phyloP scores from a whole-genome alignment of 2,888 invertebrate species.

The Sarcophaga caerulescens region DNA sequence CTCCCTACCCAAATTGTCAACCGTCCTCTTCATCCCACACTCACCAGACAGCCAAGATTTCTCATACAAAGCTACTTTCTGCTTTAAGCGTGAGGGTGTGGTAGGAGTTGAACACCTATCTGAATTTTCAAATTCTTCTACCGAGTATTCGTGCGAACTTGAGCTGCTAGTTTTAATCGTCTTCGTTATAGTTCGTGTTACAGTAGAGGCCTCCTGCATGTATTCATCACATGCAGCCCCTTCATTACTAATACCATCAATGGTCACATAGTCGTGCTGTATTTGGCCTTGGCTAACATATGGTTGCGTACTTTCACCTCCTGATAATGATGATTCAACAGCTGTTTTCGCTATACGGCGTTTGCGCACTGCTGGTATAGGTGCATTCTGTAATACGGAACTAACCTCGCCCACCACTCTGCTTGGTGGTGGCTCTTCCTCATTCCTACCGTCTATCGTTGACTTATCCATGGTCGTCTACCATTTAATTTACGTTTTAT shows the following conservation, averaged over 20 bases:
- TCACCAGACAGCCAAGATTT: conserved; percentile 86
- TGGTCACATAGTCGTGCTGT: conserved; percentile 50
- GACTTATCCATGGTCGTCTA: conserved; percentile 76
- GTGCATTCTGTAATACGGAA: conserved; percentile 66
- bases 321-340: conserved; percentile 65
- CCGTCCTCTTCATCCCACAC: conserved; percentile 72
- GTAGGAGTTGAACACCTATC: conserved; percentile 67
- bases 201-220: conserved; percentile 70
- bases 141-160: conserved; percentile 66
- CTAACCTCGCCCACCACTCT: conserved; percentile 63
- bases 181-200: conserved; percentile 75
- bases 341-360: conserved; percentile 73
- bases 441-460: conserved; percentile 72
- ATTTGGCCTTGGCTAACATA: conserved; percentile 64
- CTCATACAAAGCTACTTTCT: conserved; percentile 90
- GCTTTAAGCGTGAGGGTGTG: conserved; percentile 83
- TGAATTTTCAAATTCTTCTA: conserved; percentile 70
- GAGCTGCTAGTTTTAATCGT: conserved; percentile 72
- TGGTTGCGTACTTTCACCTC: conserved; percentile 45
- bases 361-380: conserved; percentile 76
- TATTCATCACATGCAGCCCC: conserved; percentile 35
- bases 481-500: conserved; percentile 60
- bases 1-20: conserved; percentile 76
- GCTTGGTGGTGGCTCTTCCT: conserved; percentile 74
- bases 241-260: conserved; percentile 21